Evolutionary conservation across 1,140 invertebrate species (phyloP), one percentile per base, ranked within the genome.

Genomic region (Cotesia glomerata): DNA sequence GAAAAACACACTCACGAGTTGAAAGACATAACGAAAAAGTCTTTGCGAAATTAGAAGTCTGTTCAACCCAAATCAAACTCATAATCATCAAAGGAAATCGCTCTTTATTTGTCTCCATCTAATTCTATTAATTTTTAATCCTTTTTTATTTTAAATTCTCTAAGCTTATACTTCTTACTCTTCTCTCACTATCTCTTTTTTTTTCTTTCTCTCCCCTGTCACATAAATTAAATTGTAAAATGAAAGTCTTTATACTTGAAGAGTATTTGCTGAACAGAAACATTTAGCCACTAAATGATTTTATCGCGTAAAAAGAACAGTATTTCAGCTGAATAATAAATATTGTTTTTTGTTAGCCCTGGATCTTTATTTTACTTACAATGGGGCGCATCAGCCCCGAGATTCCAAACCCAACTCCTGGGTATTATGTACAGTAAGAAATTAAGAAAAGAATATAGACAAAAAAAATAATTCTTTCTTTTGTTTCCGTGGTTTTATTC

Each of bases 61-160:
- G 65, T 32, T 67, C 36, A 67, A 67, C 64, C 64, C 49, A 66
- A 49, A 72, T 72, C 64, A 67, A 65, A 49, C 64, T 58, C 54
- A 64, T 64, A 45, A 68, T 68, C 72, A 73, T 61, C 39, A 45
- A 45, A 45, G 66, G 69, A 69, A 58, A 68, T 69, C 69, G 16
- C 32, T 71, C 34, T 72, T 51, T 62, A 32, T 56, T 36, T n/a
- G 36, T 35, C 16, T 16, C 26, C 14, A 49, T 3, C 14, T 59
- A 26, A 75, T 63, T 34, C 63, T 72, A 75, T 82, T 64, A 78
- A 82, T 77, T 80, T 79, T 79, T 80, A 76, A 80, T 78, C 71
- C 51, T 39, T 69, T 18, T 71, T 72, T 59, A 51, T 65, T 36
- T 13, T 35, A 26, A 45, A 75, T 63, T 34, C 63, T 72, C 74